Conservation (phyloP, 2,113 vertebrate species). For the Bubo scandiacus region DNA sequence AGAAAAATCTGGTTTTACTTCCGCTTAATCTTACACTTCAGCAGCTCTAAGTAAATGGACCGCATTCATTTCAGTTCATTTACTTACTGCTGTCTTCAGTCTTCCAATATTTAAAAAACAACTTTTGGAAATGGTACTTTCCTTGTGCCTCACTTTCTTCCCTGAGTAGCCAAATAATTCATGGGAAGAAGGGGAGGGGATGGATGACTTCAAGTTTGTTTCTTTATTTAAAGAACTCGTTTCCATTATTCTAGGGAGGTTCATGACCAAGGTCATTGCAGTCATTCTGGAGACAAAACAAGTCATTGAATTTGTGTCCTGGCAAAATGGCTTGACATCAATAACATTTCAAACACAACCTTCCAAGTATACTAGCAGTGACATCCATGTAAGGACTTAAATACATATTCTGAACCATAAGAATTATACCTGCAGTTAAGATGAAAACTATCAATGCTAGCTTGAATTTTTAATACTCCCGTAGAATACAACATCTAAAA, state of each 20-base stretch:
- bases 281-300: not conserved
- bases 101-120: not conserved
- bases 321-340: not conserved
- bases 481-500: not conserved
- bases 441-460: not conserved
- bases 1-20: not conserved
- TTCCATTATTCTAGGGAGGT: not conserved
- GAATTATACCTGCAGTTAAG: not conserved
- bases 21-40: not conserved
- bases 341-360: not conserved
- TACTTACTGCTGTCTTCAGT: not conserved
- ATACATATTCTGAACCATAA: not conserved
- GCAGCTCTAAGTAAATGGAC: not conserved
- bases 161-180: not conserved
- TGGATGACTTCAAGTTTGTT: not conserved
- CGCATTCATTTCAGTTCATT: not conserved
- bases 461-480: not conserved
- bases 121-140: not conserved
- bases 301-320: not conserved
- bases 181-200: not conserved
- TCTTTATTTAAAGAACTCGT: not conserved
- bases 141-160: not conserved
- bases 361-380: not conserved
- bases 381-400: not conserved
- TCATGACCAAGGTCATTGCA: not conserved